Base-by-base conservation (phyloP, 2,797 vertebrate genomes). In the Chloroceryle amazona region DNA sequence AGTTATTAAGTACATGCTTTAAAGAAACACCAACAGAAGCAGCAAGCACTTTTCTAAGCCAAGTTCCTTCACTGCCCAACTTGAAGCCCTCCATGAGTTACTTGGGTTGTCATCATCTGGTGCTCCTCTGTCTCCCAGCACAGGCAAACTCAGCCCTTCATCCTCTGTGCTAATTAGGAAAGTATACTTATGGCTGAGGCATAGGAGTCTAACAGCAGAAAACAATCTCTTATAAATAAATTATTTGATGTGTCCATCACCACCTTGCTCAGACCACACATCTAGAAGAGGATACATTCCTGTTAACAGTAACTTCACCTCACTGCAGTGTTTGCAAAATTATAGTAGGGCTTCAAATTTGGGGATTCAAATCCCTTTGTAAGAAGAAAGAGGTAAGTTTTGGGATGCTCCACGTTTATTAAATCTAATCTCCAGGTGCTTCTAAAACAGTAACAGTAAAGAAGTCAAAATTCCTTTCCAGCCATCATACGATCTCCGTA, bases 391-490 rank as follows among this genome's bases (percentile, higher is more conserved):
- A 84, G 33, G 37, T 46, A 84, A 61, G 6, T 57, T 72, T 66
- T 33, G 42, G 70, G 89, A 79, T 1, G 1, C 63, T 79, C 68
- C 44, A 74, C n/a, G 47, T 62, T 49, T 44, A 29, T 66, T 89
- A 66, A 79, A 90, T 62, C 1, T 8, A 13, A 79, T 87, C 71
- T 92, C 71, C 83, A 82, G 35, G 63, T 79, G 44, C 6, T 81
- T 87, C 74, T 75, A 42, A 89, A 94, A 89, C 21, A 93, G 66
- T 29, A 83, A 62, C n/a, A 74, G 31, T n/a, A 75, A 86, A 95
- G 63, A 72, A 85, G 42, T 72, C 16, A 84, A 51, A 81, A 79
- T 66, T 80, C 82, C 70, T 61, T 90, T 70, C 62, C 78, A 90
- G 60, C 33, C 60, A 60, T 71, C 80, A 49, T 72, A 79, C 52